Evolutionary conservation across 2,888 invertebrate species (phyloP), one percentile per base, ranked within the genome.

Genomic region (Chymomyza procnemis): DNA sequence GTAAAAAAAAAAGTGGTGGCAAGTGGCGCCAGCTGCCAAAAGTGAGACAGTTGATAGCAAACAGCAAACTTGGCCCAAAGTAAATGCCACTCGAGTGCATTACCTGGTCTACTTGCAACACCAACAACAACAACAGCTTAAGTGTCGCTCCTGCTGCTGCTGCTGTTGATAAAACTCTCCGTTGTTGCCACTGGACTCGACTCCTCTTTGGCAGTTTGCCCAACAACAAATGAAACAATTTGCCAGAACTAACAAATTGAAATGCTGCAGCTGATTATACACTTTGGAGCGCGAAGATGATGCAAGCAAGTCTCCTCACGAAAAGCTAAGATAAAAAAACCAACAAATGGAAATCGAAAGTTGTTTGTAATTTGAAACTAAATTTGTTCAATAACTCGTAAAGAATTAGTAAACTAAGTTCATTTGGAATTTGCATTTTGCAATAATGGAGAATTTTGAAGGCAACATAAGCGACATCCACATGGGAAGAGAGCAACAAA

Each of bases 21-120:
- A 83, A 81, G 69, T 81, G 78, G 67, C 68, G 78, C 73, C 87
- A 81, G 81, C 81, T 82, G 87, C 81, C 81, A 82, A 86, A 81
- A 78, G 76, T 80, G 79, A 78, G 87, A 84, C 87, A 80, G 78
- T 73, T 80, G 71, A 74, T 73, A 74, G 80, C 79, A 61, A 58
- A 26, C 57, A 58, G 21, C 54, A 54, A 21, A 72, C 73, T 72
- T 72, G 73, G 63, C 64, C 55, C 61, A 64, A 73, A 72, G 73
- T 67, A 73, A 73, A 72, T 68, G 64, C 64, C 59, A 50, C 50
- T 48, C 57, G 48, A 50, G 16, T 6, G 46, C 41, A 47, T 21
- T 57, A 50, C 52, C 55, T 64, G 21, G 12, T 41, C 34, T 41
- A 41, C 47, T 71, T 64, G 71, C 65, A 60, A 21, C 54, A 6